A percentile compares a stretch with the other conserved stretches of the same genome.
phyloP scores from a whole-genome alignment of 1,140 invertebrate species.

The Drosophila arawakana region DNA sequence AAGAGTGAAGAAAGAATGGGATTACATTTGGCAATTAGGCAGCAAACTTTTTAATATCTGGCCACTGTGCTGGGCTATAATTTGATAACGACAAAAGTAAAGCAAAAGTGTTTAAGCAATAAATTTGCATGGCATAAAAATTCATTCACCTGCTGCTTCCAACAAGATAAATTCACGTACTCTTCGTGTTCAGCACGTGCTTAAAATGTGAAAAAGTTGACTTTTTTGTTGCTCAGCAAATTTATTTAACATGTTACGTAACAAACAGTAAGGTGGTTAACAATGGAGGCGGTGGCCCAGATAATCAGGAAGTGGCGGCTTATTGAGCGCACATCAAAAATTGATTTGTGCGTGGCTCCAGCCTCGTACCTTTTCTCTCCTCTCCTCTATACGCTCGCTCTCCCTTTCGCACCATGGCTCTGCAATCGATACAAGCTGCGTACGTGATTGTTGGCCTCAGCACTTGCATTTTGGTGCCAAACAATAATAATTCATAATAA shows the following conservation, averaged over 20 bases:
- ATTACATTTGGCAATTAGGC: slow-evolving; percentile 59
- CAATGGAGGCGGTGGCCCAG: slow-evolving; percentile 53
- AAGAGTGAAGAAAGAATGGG: neutral
- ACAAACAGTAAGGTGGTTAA: slow-evolving; percentile 38
- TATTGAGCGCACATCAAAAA: slow-evolving; percentile 78
- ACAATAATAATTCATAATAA: slow-evolving; percentile 80
- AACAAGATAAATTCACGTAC: slow-evolving; percentile 55
- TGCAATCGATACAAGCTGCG: slow-evolving; percentile 62
- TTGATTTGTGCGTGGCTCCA: slow-evolving; percentile 63
- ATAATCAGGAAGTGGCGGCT: slow-evolving; percentile 78
- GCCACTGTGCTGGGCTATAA: slow-evolving; percentile 51
- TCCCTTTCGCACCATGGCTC: neutral
- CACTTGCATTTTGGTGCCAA: slow-evolving; percentile 52
- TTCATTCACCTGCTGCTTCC: slow-evolving; percentile 55
- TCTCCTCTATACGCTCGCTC: neutral
- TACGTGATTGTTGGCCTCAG: slow-evolving; percentile 51
- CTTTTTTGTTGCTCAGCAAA: slow-evolving; percentile 11
- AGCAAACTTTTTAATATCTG: slow-evolving; percentile 66
- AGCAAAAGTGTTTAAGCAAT: slow-evolving; percentile 41
- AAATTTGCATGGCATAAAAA: slow-evolving; percentile 68
- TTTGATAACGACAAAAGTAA: slow-evolving; percentile 59
- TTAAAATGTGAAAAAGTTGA: slow-evolving; percentile 39
- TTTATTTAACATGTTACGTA: slow-evolving; percentile 58
- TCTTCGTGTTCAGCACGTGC: slow-evolving; percentile 42
- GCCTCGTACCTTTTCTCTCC: too few relatives aligned